Evolutionary conservation across 1,140 invertebrate genomes (phyloP).

Genomic region (Dinoponera quadriceps): DNA sequence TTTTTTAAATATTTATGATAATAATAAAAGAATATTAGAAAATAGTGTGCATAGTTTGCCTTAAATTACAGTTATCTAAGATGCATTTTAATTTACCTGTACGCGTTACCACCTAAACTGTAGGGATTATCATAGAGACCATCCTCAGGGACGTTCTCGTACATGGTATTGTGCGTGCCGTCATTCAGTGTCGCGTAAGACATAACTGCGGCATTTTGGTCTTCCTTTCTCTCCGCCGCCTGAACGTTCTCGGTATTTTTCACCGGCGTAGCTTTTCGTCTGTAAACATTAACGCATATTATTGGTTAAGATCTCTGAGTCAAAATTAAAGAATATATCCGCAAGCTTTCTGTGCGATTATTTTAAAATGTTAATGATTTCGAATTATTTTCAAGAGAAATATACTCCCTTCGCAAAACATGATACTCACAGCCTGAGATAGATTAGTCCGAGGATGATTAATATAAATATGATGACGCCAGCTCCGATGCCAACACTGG

Average conservation of each 20-base stretch:
- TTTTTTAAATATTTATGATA: too few species aligned
- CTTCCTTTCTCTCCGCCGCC: slow-evolving; percentile 93
- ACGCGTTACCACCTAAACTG: slow-evolving; percentile 85
- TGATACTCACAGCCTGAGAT: slow-evolving; percentile 90
- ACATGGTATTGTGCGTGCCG: slow-evolving; percentile 88
- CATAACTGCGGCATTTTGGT: slow-evolving; percentile 94
- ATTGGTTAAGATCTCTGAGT: neutral
- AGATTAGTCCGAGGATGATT: slow-evolving; percentile 91
- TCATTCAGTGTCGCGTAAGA: slow-evolving; percentile 93
- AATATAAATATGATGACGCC: slow-evolving; percentile 92
- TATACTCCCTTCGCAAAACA: neutral
- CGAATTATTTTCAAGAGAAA: neutral
- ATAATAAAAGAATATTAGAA: too few species aligned
- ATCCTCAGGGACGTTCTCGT: slow-evolving; percentile 91
- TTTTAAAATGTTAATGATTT: neutral
- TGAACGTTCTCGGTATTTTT: slow-evolving; percentile 95
- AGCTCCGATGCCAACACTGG: slow-evolving; percentile 92
- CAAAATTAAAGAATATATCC: neutral
- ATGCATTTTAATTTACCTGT: slow-evolving; percentile 82
- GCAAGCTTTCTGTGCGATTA: too few species aligned
- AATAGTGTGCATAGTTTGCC: too few species aligned
- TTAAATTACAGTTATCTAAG: too few species aligned
- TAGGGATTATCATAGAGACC: slow-evolving; percentile 91
- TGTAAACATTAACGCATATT: slow-evolving; percentile 74
- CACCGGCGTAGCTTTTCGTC: slow-evolving; percentile 92